phyloP scores from a whole-genome alignment of 2,113 vertebrate species.

The Chloropsis hardwickii region DNA sequence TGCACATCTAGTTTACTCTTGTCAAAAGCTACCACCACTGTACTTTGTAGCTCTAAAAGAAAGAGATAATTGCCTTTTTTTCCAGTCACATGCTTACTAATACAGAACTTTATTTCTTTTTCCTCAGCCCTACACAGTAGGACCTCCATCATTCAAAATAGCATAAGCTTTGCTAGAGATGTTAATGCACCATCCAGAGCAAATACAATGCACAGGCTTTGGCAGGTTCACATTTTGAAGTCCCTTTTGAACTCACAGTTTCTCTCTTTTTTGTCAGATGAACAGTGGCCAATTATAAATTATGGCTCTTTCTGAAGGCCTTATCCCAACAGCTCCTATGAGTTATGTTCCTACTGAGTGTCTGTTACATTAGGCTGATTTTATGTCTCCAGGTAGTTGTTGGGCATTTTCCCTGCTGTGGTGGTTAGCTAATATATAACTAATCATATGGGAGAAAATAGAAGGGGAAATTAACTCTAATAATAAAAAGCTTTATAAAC shows the following conservation, averaged over 20 bases:
- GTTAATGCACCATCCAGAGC: slow-evolving; percentile 14
- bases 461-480: not conserved
- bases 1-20: slow-evolving; percentile 48
- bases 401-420: not conserved
- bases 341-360: not conserved
- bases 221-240: slow-evolving; percentile 49
- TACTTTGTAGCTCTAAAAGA: slow-evolving; percentile 38
- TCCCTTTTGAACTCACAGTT: slow-evolving; percentile 20
- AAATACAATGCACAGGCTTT: not conserved
- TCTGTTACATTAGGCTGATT: not conserved
- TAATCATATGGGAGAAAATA: not conserved
- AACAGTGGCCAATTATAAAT: not conserved
- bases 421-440: not conserved
- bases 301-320: not conserved
- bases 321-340: not conserved
- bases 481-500: not conserved
- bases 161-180: not conserved
- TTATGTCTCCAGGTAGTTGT: not conserved
- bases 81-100: slow-evolving; percentile 36
- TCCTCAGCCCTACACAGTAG: slow-evolving; percentile 1
- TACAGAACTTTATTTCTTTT: slow-evolving; percentile 5
- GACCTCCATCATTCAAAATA: slow-evolving; percentile 14
- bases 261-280: slow-evolving; percentile 6
- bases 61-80: slow-evolving; percentile 44
- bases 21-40: slow-evolving; percentile 34